Evolutionary conservation across 1,140 invertebrate genomes (phyloP), one percentile per base, ranked within the genome.

Genomic region (Trissolcus basalis): DNA sequence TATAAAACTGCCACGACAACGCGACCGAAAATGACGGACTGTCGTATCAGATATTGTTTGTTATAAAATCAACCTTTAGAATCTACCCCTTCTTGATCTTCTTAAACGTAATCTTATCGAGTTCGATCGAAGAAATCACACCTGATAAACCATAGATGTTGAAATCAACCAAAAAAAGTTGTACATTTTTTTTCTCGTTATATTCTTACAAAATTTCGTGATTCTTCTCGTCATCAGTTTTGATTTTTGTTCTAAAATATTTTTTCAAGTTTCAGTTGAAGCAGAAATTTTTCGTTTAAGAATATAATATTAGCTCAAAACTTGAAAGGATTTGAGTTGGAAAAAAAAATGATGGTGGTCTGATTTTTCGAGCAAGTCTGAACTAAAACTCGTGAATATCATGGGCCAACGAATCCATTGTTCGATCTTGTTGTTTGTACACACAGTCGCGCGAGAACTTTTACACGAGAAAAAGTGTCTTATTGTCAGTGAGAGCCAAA

Each of bases 41-140:
- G 39, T 35, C 59, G 58, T 72, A 77, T 72, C 63, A 59, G 63
- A 77, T 77, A 71, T 77, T 63, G 32, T 47, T 67, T 68, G 75
- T 77, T 77, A 77, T 72, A 71, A 77, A 77, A 77, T 72, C 67
- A 72, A 77, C 75, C 68, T 77, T 77, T 77, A 72, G 68, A 77
- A 58, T 77, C 63, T 72, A 60, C 58, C 75, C 67, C 74, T 70
- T 50, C 73, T 64, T 53, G 27, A 53, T 72, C 56, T 59, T 53
- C 32, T 12, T 15, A 56, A 73, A 73, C 64, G 19, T 35, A 74
- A 85, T 86, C 85, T 86, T 85, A 85, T 85, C 83, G 44, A 68
- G 75, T 77, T 80, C 79, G 47, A 73, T 75, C 79, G 76, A 86
- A 83, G 19, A 73, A 73, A 73, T 73, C 61, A 73, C 49, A 72